phyloP scores from a whole-genome alignment of 35 echinoderm and acorn worm species.

The Stichopus chloronotus region DNA sequence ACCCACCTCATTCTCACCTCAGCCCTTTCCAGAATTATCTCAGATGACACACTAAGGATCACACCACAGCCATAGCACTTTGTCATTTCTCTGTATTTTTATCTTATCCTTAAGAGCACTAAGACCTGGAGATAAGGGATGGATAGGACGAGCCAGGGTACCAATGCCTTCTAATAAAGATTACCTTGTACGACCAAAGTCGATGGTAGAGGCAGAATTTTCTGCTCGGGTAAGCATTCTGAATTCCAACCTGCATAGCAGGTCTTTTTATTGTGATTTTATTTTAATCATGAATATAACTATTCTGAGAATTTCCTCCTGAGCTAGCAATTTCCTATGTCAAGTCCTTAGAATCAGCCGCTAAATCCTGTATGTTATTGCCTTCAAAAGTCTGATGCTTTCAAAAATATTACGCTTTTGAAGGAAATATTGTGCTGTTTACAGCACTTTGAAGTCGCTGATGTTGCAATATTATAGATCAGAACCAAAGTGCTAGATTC shows the following conservation, averaged over 20 bases:
- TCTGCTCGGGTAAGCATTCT: slow-evolving; percentile 36
- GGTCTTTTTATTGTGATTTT: background rate
- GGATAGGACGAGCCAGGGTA: slow-evolving; percentile 91
- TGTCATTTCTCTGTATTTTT: background rate
- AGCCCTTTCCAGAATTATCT: too few relatives aligned
- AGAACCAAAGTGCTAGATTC: too few relatives aligned
- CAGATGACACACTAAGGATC: too few relatives aligned
- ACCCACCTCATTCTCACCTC: too few relatives aligned
- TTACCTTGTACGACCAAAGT: slow-evolving; percentile 90
- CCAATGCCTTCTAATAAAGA: slow-evolving; percentile 96
- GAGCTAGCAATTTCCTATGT: background rate
- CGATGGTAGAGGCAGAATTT: slow-evolving; percentile 83
- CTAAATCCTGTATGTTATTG: too few relatives aligned
- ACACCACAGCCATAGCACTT: too few relatives aligned
- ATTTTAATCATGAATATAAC: background rate
- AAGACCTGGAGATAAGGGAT: slow-evolving; percentile 90
- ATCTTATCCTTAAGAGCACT: slow-evolving; percentile 69
- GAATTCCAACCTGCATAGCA: background rate
- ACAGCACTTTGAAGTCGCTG: too few relatives aligned
- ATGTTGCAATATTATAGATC: too few relatives aligned
- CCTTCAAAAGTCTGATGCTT: too few relatives aligned
- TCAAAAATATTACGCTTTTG: too few relatives aligned
- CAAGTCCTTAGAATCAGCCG: too few relatives aligned
- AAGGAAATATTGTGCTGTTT: too few relatives aligned
- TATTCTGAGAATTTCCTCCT: background rate